Evolutionary conservation across 92 coral and sea anemone genomes (phyloP), one percentile per base, ranked within the genome.

Genomic region (Scolanthus callimorphus): DNA sequence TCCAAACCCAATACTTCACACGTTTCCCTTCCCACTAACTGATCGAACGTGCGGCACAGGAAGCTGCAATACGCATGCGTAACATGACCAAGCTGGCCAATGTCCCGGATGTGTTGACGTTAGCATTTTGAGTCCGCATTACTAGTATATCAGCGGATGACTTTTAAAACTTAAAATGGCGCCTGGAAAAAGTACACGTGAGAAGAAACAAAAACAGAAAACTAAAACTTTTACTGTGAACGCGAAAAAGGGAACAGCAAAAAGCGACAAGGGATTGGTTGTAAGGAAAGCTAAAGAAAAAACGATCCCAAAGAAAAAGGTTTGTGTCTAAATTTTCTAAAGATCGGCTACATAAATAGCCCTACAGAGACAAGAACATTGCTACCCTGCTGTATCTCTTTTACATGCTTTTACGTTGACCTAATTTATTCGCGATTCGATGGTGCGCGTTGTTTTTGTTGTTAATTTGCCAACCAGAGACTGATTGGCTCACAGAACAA

Each of bases 41-140:
- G 68, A 68, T 69, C 74, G 74, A 69, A 51, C 55, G 70, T 51
- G 64, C 74, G 73, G 62, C 48, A 66, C 64, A 71, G 85, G 69
- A 59, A 58, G 45, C 75, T 52, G 41, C 41, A 76, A 58, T 69
- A 74, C 82, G 89, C 67, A 38, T 75, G 89, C 80, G 79, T 79
- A 57, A 54, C 50, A 59, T 69, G 57, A 55, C 49, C 77, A 61
- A 59, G 13, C 31, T 29, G 29, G 20, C 26, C 25, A 51, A 54
- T 25, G 8, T 30, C 89, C 89, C 89, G 89, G 89, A 82, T 82
- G 77, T 46, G 12, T 17, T 49, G 50, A 60, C 61, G 61, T 52
- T 39, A 34, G 6, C 43, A 34, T 39, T 10, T 2, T 34, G 64
- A 6, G 65, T 65, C 75, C 57, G 27, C n/a, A n/a, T n/a, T n/a